Conservation (phyloP, 53 echinoderm and acorn worm species). For the Holothuria scabra region DNA sequence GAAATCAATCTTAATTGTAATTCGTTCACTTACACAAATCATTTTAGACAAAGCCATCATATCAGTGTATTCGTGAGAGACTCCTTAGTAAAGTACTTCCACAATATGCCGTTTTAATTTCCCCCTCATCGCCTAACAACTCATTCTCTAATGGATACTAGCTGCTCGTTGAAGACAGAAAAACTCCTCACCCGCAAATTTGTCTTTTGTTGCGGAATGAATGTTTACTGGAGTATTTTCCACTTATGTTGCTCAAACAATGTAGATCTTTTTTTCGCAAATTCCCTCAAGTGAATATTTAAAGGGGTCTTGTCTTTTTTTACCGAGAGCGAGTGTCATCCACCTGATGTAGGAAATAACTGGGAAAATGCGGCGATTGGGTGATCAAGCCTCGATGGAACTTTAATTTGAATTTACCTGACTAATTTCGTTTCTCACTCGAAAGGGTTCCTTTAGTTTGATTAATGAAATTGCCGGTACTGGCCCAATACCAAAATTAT, state of each 20-base stretch:
- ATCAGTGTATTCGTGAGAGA: neutral
- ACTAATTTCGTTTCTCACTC: too few relatives aligned
- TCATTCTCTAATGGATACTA: slow-evolving; percentile 35
- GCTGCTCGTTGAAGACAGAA: slow-evolving; percentile 16
- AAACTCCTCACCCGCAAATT: neutral
- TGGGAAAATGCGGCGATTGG: neutral
- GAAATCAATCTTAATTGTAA: slow-evolving; percentile 37
- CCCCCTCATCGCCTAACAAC: slow-evolving; percentile 9
- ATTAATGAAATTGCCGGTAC: too few relatives aligned
- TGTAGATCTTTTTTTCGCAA: slow-evolving; percentile 33
- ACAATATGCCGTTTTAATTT: neutral
- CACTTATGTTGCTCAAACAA: slow-evolving; percentile 41
- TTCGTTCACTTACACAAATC: slow-evolving; percentile 31
- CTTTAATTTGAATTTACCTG: too few relatives aligned
- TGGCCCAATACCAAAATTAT: too few relatives aligned
- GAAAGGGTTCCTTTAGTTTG: too few relatives aligned
- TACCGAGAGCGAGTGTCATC: neutral
- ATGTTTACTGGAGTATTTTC: slow-evolving; percentile 35
- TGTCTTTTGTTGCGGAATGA: slow-evolving; percentile 40
- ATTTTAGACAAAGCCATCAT: slow-evolving; percentile 36
- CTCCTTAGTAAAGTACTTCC: neutral
- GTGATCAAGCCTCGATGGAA: too few relatives aligned
- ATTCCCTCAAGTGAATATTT: slow-evolving; percentile 26
- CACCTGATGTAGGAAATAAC: neutral
- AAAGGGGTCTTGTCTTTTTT: neutral